Base-by-base conservation (phyloP, 2,797 vertebrate species). In the Hybognathus amarus region DNA sequence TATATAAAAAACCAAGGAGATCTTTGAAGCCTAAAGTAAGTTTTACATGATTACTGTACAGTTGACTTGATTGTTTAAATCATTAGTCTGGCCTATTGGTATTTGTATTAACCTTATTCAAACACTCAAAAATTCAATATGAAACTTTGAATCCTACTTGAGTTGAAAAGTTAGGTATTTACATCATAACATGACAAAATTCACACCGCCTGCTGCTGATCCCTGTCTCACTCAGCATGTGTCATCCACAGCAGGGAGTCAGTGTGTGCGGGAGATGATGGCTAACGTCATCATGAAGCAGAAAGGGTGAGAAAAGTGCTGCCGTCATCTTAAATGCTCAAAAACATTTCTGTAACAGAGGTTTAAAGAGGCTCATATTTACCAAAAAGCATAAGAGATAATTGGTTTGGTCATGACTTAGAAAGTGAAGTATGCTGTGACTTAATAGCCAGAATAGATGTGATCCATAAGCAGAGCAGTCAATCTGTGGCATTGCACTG, bases 241-340 rank as follows among this genome's bases (percentile, higher is more conserved):
- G 83, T 80, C 63, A 80, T 73, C 67, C 36, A 70, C 83, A 69
- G 67, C 42, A 18, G 66, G 80, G 80, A 77, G 24, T 85, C 85
- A 50, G 80, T 12, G 18, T 77, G 52, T 40, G 71, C 45, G 47
- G 42, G 76, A 83, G 52, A 15, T 22, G 59, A 38, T 47, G 50
- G 63, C 76, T 24, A 67, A 67, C 81, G 66, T 59, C 70, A 59
- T 77, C 79, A 27, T 68, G 67, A 64, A 83, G 50, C 71, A 69
- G 40, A 59, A 74, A 54, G 63, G 36, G 78, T 76, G 63, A 69
- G 73, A 84, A 80, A 75, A 77, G 45, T 70, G 40, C 82, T 80
- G 54, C 6, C 22, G 11, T 81, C 42, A 79, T 85, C 61, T 50
- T 66, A 66, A 40, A 18, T 2, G 52, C 61, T 79, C n/a, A 6